phyloP scores from a whole-genome alignment of 2,797 vertebrate genomes.

The Pipistrellus pipistrellus region DNA sequence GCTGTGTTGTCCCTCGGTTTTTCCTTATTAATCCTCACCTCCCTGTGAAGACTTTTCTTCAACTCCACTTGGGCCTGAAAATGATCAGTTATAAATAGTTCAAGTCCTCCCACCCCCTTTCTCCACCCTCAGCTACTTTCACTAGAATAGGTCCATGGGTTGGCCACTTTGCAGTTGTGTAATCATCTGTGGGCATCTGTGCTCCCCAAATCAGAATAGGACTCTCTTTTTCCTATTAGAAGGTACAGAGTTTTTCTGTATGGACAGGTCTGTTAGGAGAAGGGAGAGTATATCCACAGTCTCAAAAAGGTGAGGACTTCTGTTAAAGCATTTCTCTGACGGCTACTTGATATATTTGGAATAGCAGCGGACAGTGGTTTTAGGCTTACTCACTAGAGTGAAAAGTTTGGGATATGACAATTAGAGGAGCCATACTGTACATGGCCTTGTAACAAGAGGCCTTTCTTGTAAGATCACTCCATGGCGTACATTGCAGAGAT shows the following conservation, averaged over 20 bases:
- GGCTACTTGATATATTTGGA: neutral
- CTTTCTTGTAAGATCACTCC: neutral
- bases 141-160: neutral
- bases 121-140: neutral
- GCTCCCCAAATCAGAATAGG: neutral
- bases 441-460: neutral
- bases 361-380: neutral
- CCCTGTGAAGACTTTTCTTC: constrained; percentile 84
- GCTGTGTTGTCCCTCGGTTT: constrained; percentile 78
- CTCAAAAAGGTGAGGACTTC: neutral
- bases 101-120: neutral
- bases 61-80: constrained; percentile 87
- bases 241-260: neutral
- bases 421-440: neutral
- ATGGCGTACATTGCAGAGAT: neutral
- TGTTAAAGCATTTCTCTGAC: neutral
- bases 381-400: neutral
- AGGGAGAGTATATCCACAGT: neutral
- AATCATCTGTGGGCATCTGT: neutral
- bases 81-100: constrained; percentile 37
- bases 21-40: constrained; percentile 81
- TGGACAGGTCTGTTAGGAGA: neutral
- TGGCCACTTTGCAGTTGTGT: neutral
- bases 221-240: neutral
- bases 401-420: neutral